These are phyloP conservation scores for Pipistrellus pipistrellus DNA, from an alignment of 2,797 vertebrate species.

Conservation along the genomic window DNA sequence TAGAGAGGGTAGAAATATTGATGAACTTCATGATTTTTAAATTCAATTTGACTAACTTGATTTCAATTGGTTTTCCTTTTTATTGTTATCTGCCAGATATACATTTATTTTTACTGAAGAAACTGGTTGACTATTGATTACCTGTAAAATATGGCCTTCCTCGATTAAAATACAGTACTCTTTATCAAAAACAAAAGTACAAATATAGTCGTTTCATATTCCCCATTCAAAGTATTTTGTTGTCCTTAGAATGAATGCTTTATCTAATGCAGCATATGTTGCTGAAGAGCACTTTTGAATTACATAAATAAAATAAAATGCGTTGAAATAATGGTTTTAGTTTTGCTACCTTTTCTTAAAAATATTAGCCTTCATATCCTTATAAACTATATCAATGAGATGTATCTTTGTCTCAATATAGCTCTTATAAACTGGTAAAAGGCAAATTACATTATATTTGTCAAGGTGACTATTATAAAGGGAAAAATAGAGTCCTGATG, in stretches of 20 bases:
- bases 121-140: neutral
- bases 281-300: neutral
- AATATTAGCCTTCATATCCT: neutral
- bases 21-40: neutral
- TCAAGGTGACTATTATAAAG: neutral
- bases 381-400: neutral
- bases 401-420: neutral
- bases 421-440: neutral
- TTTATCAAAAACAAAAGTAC: neutral
- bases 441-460: neutral
- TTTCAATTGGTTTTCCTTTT: neutral
- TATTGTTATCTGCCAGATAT: neutral
- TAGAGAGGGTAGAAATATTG: neutral
- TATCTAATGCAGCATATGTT: neutral
- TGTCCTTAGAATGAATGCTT: neutral
- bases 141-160: neutral
- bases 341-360: neutral
- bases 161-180: neutral
- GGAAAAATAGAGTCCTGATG: accelerated
- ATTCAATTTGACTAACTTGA: neutral
- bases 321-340: neutral
- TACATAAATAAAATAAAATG: neutral
- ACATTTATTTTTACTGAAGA: slow-evolving; percentile 6
- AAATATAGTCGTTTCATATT: neutral
- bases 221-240: neutral